A percentile compares a stretch with the other conserved stretches of the same genome.
Conservation (phyloP, 1,140 invertebrate species). For the Atopsyche davidsoni region DNA sequence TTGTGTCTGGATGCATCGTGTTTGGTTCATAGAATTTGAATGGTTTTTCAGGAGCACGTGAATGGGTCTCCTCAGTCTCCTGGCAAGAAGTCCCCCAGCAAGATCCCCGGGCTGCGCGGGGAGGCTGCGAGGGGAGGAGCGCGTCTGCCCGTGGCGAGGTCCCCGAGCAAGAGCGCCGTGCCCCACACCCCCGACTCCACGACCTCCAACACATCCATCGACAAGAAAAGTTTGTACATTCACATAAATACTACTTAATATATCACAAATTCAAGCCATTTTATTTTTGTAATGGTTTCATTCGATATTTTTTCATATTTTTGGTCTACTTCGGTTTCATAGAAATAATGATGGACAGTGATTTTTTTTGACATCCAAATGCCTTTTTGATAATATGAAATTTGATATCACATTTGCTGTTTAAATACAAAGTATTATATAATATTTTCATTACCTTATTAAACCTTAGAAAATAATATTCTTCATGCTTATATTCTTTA, state of each 20-base stretch:
- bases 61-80: conserved; percentile 59
- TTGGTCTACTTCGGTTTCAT: background rate
- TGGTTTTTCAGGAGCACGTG: conserved; percentile 37
- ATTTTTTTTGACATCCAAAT: too few species aligned
- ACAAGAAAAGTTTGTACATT: conserved; percentile 71
- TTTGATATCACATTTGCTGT: too few species aligned
- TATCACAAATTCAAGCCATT: background rate
- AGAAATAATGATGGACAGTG: background rate
- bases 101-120: conserved; percentile 47
- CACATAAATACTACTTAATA: background rate
- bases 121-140: conserved; percentile 50
- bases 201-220: conserved; percentile 50
- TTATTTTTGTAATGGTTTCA: conserved; percentile 1
- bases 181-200: conserved; percentile 56
- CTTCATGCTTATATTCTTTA: too few species aligned
- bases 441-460: too few species aligned
- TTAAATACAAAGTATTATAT: too few species aligned
- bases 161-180: conserved; percentile 56
- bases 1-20: too few species aligned
- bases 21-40: background rate
- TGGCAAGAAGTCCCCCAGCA: conserved; percentile 53
- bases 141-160: conserved; percentile 50
- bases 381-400: too few species aligned
- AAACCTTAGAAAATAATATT: too few species aligned
- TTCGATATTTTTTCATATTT: background rate